A percentile compares a stretch with the other conserved stretches of the same genome.
Evolutionary conservation across 2,888 invertebrate genomes (phyloP).

Genomic region (Drosophila leonis): DNA sequence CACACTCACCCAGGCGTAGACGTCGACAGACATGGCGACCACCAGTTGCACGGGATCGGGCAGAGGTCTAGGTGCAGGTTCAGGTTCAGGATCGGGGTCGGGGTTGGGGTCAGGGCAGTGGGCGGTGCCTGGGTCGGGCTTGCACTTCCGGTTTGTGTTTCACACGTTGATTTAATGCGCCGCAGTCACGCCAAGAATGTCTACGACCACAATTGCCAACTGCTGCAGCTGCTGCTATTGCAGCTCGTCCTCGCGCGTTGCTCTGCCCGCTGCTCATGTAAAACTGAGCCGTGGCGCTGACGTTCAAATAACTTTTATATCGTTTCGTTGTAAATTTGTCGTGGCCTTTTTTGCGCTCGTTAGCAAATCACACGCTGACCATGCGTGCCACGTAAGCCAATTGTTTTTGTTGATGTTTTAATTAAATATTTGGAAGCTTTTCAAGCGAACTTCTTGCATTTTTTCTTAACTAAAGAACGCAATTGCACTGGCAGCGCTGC

Average conservation of each 20-base stretch:
- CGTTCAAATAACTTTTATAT: constrained; percentile 75
- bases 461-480: constrained; percentile 20
- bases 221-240: constrained; percentile 24
- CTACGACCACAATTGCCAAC: constrained; percentile 16
- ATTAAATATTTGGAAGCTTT: background rate
- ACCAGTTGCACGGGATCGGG: constrained; percentile 60
- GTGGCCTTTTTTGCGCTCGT: constrained; percentile 23
- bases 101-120: constrained; percentile 19
- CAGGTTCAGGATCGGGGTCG: background rate
- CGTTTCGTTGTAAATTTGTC: constrained; percentile 30
- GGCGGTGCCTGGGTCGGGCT: constrained; percentile 23
- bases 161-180: constrained; percentile 80
- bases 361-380: constrained; percentile 8
- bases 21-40: constrained; percentile 59
- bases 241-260: constrained; percentile 35
- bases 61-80: constrained; percentile 4
- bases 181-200: constrained; percentile 71
- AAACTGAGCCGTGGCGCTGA: constrained; percentile 59
- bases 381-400: background rate
- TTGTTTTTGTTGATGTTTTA: background rate
- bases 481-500: constrained; percentile 33
- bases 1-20: constrained; percentile 68
- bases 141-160: constrained; percentile 77
- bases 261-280: constrained; percentile 69
- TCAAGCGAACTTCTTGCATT: background rate